Evolutionary conservation across 2,888 invertebrate species (phyloP).

Genomic region (Drosophila paranaensis): DNA sequence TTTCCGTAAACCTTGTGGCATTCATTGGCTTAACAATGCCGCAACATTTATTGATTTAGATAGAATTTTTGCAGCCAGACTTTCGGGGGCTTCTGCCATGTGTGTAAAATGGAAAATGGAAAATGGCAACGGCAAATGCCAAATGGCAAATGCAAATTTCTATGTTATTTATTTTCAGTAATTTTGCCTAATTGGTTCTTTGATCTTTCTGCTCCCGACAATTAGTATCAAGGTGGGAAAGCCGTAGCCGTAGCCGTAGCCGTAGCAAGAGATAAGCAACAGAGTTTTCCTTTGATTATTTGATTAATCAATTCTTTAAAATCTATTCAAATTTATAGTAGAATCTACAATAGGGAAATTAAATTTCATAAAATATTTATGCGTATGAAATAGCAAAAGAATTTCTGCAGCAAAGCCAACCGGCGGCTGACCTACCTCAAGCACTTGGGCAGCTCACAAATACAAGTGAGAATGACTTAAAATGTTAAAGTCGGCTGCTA

Average conservation of each 20-base stretch:
- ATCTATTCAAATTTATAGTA: background rate
- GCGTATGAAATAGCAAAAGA: background rate
- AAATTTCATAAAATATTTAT: background rate
- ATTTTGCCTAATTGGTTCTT: slow-evolving; percentile 10
- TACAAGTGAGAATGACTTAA: background rate
- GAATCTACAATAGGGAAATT: background rate
- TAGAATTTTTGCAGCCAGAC: slow-evolving; percentile 23
- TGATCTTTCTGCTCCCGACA: background rate
- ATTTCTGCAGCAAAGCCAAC: background rate
- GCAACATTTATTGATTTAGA: slow-evolving; percentile 57
- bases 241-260: no score
- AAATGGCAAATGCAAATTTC: background rate
- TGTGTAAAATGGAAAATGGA: background rate
- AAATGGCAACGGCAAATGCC: background rate
- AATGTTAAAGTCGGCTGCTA: no score
- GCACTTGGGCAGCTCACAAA: background rate
- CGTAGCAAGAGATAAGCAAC: no score
- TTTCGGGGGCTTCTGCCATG: background rate
- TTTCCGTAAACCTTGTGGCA: slow-evolving; percentile 25
- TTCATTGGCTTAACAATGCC: slow-evolving; percentile 46
- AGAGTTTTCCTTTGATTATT: background rate
- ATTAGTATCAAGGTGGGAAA: background rate
- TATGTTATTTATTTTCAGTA: slow-evolving; percentile 1
- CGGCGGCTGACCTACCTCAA: background rate
- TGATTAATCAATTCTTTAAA: background rate